A percentile compares a stretch with the other conserved stretches of the same genome.
These are phyloP conservation scores for Eueremaeus valkanovi DNA, from an alignment of 2,888 invertebrate genomes.

Conservation along the genomic window DNA sequence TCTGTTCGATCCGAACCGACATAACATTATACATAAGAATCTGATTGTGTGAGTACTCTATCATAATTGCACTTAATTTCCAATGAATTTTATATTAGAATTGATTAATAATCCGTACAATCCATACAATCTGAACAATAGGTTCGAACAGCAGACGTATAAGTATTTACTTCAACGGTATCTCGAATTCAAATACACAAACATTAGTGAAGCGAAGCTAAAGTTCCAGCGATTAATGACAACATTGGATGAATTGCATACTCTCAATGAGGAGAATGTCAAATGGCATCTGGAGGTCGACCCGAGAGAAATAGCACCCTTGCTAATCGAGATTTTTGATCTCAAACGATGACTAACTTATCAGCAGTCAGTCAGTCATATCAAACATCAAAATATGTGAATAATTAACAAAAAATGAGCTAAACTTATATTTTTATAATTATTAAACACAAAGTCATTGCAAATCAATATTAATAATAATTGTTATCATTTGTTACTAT, in stretches of 20 bases:
- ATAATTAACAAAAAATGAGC: too few species aligned
- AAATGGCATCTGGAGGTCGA: constrained; percentile 87
- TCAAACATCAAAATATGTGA: too few species aligned
- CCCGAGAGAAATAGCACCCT: constrained; percentile 81
- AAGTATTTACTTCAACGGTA: constrained; percentile 45
- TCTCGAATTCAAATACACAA: constrained; percentile 43
- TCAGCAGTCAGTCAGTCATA: too few species aligned
- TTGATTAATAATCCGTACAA: not conserved
- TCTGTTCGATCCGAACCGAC: constrained; percentile 78
- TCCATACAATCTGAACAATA: constrained; percentile 26
- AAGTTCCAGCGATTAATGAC: constrained; percentile 76
- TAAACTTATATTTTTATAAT: too few species aligned
- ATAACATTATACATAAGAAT: constrained; percentile 73
- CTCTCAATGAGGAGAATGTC: constrained; percentile 81
- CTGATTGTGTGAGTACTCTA: constrained; percentile 60
- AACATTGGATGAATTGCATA: constrained; percentile 81
- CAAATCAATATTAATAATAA: too few species aligned
- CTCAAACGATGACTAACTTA: constrained; percentile 61
- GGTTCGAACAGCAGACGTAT: constrained; percentile 44
- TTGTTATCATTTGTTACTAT: too few species aligned
- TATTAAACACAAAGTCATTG: too few species aligned
- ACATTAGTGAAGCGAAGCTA: constrained; percentile 38
- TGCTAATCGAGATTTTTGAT: constrained; percentile 92
- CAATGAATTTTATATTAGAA: not conserved
- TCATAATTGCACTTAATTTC: too few species aligned